phyloP scores from a whole-genome alignment of 2,888 invertebrate genomes.

The Drosophila macrothrix region DNA sequence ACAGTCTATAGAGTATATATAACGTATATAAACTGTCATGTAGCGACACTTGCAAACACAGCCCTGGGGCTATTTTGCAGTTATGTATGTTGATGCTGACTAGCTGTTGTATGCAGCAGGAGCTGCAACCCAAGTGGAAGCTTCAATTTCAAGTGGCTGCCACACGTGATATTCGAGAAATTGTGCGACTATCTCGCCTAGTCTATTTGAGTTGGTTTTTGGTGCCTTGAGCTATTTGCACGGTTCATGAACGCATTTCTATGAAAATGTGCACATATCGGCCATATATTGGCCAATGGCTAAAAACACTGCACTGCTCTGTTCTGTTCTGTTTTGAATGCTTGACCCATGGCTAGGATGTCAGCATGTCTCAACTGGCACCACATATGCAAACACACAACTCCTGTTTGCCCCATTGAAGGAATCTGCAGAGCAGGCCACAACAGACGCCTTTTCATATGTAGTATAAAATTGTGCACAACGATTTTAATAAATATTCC shows the following conservation, averaged over 20 bases:
- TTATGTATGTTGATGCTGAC: constrained; percentile 29
- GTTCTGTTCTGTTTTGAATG: constrained; percentile 30
- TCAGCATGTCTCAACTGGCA: neutral
- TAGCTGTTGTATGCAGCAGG: neutral
- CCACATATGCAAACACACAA: constrained; percentile 49
- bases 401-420: constrained; percentile 22
- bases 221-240: constrained; percentile 65
- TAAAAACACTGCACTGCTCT: constrained; percentile 4
- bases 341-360: constrained; percentile 6
- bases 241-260: constrained; percentile 51
- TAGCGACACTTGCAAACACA: constrained; percentile 65
- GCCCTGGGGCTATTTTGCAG: constrained; percentile 56
- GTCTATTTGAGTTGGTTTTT: constrained; percentile 58
- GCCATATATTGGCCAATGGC: constrained; percentile 39
- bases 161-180: constrained; percentile 38
- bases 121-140: constrained; percentile 23
- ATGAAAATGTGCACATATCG: constrained; percentile 38
- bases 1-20: neutral
- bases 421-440: constrained; percentile 39
- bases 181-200: constrained; percentile 43
- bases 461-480: constrained; percentile 77
- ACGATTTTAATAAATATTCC: constrained; percentile 80
- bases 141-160: constrained; percentile 28
- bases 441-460: constrained; percentile 74
- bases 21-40: constrained; percentile 38